Evolutionary conservation across 2,797 vertebrate species (phyloP).

Genomic region (Alcedo quadribrachys): DNA sequence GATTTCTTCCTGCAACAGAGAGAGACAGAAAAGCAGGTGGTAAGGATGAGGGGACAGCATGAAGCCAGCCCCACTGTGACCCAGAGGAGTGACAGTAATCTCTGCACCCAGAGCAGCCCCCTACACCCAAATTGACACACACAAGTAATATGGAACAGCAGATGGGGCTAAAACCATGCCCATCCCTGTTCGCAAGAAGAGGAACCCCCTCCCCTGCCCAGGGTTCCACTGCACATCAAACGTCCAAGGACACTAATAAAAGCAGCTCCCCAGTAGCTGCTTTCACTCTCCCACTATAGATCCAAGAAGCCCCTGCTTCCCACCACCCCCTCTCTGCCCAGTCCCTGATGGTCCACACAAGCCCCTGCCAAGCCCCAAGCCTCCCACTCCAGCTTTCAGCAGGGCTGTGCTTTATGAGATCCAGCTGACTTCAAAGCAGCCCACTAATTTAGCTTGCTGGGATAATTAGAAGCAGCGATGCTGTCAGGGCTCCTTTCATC

Average conservation of each 20-base stretch:
- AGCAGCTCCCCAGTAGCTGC: background rate
- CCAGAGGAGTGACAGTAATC: background rate
- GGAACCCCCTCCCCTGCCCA: background rate
- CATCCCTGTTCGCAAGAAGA: background rate
- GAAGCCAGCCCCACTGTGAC: background rate
- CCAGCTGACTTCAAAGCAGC: conserved; percentile 27
- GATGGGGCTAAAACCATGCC: background rate
- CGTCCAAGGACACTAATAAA: rapidly evolving
- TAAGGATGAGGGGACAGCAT: background rate
- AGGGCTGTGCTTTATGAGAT: conserved; percentile 8
- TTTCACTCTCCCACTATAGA: rapidly evolving
- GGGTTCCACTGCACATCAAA: background rate
- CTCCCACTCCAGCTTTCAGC: background rate
- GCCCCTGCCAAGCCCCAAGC: background rate
- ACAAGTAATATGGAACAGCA: rapidly evolving
- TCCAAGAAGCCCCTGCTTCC: background rate
- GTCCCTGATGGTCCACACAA: background rate
- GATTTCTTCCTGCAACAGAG: conserved; percentile 44
- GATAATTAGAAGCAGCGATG: conserved; percentile 47
- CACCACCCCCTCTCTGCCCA: rapidly evolving
- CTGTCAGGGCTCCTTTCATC: conserved; percentile 24
- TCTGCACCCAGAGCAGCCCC: background rate
- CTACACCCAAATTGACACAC: background rate
- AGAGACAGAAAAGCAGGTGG: background rate
- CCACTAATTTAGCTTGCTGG: background rate